Evolutionary conservation across 2,113 vertebrate genomes (phyloP), one percentile per base, ranked within the genome.

Genomic region (Calidris pygmaea): DNA sequence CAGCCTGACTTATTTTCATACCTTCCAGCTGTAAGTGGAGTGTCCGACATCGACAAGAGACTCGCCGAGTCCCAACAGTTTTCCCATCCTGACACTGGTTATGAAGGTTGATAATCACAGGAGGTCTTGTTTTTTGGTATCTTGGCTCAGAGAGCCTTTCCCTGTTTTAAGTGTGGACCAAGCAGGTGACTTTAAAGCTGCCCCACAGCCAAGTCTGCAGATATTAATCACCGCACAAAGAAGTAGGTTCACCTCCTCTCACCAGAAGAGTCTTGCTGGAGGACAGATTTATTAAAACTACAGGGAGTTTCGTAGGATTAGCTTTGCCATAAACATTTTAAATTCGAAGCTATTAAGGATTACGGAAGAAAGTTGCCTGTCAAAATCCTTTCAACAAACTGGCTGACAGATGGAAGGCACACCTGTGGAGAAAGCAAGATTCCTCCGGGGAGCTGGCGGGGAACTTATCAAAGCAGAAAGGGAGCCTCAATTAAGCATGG

Each of bases 271-370:
- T 50, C 78, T 91, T 43, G 70, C 84, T 94, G 53, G 56, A 76
- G 48, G 60, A 94, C 62, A 87, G 85, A 79, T 82, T 89, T 93
- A 89, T 82, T 87, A 93, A 87, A 94, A 75, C 95, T 91, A 89
- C 87, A 70, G 71, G 94, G 91, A 96, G 78, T 83, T 95, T 58
- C 2, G 6, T 41, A 53, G 81, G 89, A 95, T 97, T 91, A 97
- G 43, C 82, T 91, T 91, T 94, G 66, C 90, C 81, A 76, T 80
- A 90, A 96, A 96, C 91, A 96, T 80, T 85, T 83, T 47, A 83
- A 89, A 93, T 85, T 87, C 1, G 0, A 95, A 90, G 85, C 90
- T 94, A 87, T 94, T 82, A 85, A 90, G 87, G 93, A 96, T 94
- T 93, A 96, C 0, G 0, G 75, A 87, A 79, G 84, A 85, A 96